Conservation (phyloP, 2,888 invertebrate genomes). For the Drosophila pullipes region DNA sequence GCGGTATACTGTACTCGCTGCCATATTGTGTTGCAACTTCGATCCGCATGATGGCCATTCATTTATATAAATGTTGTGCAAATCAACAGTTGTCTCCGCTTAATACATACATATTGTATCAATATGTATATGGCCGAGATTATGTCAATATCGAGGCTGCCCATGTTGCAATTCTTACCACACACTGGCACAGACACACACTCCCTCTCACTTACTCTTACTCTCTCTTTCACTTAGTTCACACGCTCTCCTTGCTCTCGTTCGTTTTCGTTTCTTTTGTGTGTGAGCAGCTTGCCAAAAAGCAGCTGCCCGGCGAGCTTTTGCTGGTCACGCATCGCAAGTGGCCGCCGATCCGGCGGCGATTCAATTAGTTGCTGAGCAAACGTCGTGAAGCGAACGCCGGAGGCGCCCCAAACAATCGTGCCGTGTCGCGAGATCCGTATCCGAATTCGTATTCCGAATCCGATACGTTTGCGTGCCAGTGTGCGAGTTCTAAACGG, state of each 20-base stretch:
- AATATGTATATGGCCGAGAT: slow-evolving; percentile 31
- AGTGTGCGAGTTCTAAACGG: slow-evolving; percentile 47
- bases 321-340: slow-evolving; percentile 60
- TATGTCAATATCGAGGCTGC: slow-evolving; percentile 57
- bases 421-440: slow-evolving; percentile 57
- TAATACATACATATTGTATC: slow-evolving; percentile 20
- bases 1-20: slow-evolving; percentile 36
- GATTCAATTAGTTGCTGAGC: slow-evolving; percentile 62
- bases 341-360: slow-evolving; percentile 29
- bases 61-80: slow-evolving; percentile 46
- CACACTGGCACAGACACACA: not conserved
- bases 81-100: slow-evolving; percentile 57
- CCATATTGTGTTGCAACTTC: slow-evolving; percentile 50
- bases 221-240: not conserved
- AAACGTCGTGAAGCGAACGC: slow-evolving; percentile 62
- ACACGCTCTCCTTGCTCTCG: slow-evolving; percentile 1
- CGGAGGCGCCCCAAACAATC: slow-evolving; percentile 51
- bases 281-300: slow-evolving; percentile 46
- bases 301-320: slow-evolving; percentile 59
- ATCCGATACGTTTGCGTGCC: slow-evolving; percentile 65
- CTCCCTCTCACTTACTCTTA: not conserved
- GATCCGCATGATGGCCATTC: slow-evolving; percentile 33
- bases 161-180: slow-evolving; percentile 52
- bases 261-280: slow-evolving; percentile 3
- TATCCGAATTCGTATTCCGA: slow-evolving; percentile 54